A percentile compares a stretch with the other conserved stretches of the same genome.
phyloP scores from a whole-genome alignment of 2,888 invertebrate genomes.

The Phyllotreta striolata region DNA sequence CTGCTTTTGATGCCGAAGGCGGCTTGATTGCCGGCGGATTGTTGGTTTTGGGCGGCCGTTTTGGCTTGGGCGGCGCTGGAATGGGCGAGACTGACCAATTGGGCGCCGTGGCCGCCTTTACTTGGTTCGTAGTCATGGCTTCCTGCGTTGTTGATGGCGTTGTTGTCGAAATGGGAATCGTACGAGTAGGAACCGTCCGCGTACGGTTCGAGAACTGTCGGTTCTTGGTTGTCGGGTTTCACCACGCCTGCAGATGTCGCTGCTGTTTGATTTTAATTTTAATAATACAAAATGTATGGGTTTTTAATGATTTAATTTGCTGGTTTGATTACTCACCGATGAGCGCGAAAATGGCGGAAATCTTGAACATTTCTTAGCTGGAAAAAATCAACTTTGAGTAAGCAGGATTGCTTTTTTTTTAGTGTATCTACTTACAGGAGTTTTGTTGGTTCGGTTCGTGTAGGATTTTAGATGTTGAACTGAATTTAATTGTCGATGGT shows the following conservation, averaged over 20 bases:
- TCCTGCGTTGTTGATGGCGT: slow-evolving; percentile 10
- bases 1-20: slow-evolving; percentile 78
- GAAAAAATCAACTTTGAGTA: slow-evolving; percentile 11
- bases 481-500: slow-evolving; percentile 3
- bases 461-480: slow-evolving; percentile 18
- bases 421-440: slow-evolving; percentile 11
- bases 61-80: slow-evolving; percentile 77
- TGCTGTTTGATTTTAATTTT: slow-evolving; percentile 11
- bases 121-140: slow-evolving; percentile 6
- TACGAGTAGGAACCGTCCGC: slow-evolving; percentile 24
- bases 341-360: slow-evolving; percentile 13
- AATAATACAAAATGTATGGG: background rate
- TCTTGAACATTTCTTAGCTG: slow-evolving; percentile 29
- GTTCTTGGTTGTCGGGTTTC: slow-evolving; percentile 20
- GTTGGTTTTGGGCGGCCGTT: slow-evolving; percentile 72
- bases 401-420: background rate
- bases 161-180: slow-evolving; percentile 17
- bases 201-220: slow-evolving; percentile 24
- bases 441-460: background rate
- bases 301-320: background rate
- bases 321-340: slow-evolving; percentile 12
- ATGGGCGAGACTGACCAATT: slow-evolving; percentile 70
- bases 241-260: slow-evolving; percentile 13
- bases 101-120: slow-evolving; percentile 64
- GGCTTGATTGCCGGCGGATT: slow-evolving; percentile 76